Evolutionary conservation across 2,888 invertebrate species (phyloP).

Genomic region (Lithophane ornitopus): DNA sequence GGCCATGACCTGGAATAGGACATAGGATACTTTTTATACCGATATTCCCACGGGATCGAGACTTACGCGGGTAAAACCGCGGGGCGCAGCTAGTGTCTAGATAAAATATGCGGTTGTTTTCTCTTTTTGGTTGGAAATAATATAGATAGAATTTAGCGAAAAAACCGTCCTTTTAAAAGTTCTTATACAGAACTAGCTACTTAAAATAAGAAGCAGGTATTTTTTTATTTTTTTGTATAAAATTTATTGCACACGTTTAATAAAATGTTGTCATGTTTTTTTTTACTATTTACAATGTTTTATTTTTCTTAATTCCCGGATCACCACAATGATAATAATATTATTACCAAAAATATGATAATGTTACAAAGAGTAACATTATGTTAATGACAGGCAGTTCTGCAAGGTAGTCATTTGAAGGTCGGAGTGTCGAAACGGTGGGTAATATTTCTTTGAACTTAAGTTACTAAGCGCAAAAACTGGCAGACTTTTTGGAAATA

Average conservation of each 20-base stretch:
- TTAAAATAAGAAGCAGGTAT: not conserved
- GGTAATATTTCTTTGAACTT: constrained; percentile 4
- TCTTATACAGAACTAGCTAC: not conserved
- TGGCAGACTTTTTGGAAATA: not conserved
- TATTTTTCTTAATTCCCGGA: not conserved
- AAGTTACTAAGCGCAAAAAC: not conserved
- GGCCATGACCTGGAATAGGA: no score
- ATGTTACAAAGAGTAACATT: constrained; percentile 46
- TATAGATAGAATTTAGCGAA: not conserved
- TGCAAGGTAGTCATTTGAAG: constrained; percentile 34
- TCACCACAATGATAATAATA: constrained; percentile 7
- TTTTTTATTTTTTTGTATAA: not conserved
- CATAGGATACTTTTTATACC: no score
- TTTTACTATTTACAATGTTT: not conserved
- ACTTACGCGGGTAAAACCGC: no score
- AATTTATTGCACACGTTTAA: no score
- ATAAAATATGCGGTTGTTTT: not conserved
- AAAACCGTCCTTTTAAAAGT: not conserved
- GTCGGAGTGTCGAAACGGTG: constrained; percentile 18
- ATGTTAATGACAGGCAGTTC: constrained; percentile 37
- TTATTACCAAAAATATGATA: constrained; percentile 13
- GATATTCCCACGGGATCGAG: no score
- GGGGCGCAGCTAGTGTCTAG: no score
- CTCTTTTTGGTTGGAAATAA: not conserved
- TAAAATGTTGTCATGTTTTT: not conserved